Conservation (phyloP, 2,113 vertebrate genomes). For the Podilymbus podiceps region DNA sequence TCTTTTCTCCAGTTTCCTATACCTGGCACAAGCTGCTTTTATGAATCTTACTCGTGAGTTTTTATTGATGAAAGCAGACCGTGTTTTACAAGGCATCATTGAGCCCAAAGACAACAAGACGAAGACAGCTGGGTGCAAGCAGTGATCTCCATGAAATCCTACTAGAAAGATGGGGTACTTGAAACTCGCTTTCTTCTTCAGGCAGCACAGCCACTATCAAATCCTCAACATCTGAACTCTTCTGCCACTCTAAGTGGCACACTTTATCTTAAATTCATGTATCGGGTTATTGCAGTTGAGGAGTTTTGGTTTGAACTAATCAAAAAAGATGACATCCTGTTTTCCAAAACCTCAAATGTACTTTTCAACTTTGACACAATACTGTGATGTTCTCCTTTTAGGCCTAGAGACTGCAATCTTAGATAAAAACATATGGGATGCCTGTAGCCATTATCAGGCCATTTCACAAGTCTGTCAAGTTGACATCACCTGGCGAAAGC, state of each 20-base stretch:
- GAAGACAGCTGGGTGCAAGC: neutral
- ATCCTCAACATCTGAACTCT: neutral
- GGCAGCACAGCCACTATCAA: neutral
- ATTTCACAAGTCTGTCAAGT: neutral
- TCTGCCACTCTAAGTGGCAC: neutral
- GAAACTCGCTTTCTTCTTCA: neutral
- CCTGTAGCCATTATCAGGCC: neutral
- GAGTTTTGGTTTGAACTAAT: neutral
- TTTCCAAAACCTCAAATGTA: neutral
- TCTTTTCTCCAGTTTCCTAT: neutral
- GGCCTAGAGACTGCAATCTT: neutral
- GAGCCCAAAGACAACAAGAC: neutral
- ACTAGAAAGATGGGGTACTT: neutral
- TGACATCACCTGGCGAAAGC: neutral
- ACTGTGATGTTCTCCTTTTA: neutral
- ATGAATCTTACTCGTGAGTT: neutral
- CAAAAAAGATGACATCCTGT: neutral
- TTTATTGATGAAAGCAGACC: neutral
- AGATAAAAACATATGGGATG: neutral
- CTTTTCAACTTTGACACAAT: neutral
- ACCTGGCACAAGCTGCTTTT: neutral
- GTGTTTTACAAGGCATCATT: neutral
- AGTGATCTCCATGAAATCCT: neutral
- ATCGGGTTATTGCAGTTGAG: rapidly evolving
- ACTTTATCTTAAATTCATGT: neutral